A percentile compares a stretch with the other conserved stretches of the same genome.
phyloP scores from a whole-genome alignment of 2,797 vertebrate species.

The Chelon auratus region DNA sequence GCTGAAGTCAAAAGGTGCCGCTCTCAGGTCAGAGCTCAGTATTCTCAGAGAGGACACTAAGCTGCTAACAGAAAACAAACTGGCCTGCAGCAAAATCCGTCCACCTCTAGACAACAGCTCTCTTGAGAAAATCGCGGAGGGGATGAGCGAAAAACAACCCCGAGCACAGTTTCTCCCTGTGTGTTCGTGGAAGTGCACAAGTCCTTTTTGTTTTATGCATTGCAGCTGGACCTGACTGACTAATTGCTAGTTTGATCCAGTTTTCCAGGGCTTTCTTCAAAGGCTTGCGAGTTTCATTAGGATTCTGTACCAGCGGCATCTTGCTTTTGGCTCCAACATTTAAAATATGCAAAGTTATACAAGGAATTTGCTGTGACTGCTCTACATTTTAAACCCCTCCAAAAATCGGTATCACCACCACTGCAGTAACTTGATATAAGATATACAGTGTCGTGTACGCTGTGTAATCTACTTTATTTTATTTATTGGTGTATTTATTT shows the following conservation, averaged over 20 bases:
- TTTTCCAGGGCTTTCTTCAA: constrained; percentile 81
- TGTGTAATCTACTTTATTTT: constrained; percentile 44
- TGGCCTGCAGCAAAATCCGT: constrained; percentile 64
- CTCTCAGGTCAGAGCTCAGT: constrained; percentile 38
- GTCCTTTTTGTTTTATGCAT: constrained; percentile 73
- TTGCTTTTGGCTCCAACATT: constrained; percentile 76
- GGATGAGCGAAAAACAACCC: constrained; percentile 70
- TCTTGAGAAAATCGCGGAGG: constrained; percentile 70
- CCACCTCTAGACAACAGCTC: constrained; percentile 73
- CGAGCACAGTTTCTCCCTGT: constrained; percentile 71
- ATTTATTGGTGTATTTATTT: constrained; percentile 55
- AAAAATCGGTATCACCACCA: constrained; percentile 48
- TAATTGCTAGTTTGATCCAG: constrained; percentile 84
- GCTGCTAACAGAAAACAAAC: constrained; percentile 63
- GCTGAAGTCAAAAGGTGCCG: constrained; percentile 38
- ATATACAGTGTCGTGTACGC: constrained; percentile 48
- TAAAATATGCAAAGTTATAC: constrained; percentile 86
- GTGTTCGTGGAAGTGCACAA: constrained; percentile 73
- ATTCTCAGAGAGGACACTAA: constrained; percentile 48
- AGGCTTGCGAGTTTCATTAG: constrained; percentile 80
- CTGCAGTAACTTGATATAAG: constrained; percentile 69
- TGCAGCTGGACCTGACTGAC: constrained; percentile 82
- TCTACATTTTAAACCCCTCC: constrained; percentile 65
- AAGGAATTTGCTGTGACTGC: constrained; percentile 77
- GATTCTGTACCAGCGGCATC: constrained; percentile 76